phyloP scores from a whole-genome alignment of 2,888 invertebrate species.

The Chouioia cunea region DNA sequence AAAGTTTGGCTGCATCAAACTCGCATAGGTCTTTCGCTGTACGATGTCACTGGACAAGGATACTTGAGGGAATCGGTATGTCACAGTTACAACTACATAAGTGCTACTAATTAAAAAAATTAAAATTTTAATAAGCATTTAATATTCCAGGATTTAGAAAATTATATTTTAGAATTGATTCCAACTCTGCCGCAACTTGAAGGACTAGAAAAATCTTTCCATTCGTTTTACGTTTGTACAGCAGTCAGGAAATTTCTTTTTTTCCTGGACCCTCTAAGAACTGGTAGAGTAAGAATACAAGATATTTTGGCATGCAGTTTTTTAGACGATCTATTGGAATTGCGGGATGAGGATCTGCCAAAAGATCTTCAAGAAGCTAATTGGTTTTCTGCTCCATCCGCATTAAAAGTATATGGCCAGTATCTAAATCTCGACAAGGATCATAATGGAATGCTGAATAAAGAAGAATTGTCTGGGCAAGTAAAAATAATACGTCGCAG shows the following conservation, averaged over 20 bases:
- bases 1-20: slow-evolving; percentile 97
- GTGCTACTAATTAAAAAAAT: slow-evolving; percentile 5
- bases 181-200: slow-evolving; percentile 92
- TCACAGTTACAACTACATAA: slow-evolving; percentile 25
- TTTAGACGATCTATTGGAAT: slow-evolving; percentile 90
- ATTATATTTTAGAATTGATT: slow-evolving; percentile 93
- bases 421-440: slow-evolving; percentile 94
- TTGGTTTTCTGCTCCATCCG: slow-evolving; percentile 92
- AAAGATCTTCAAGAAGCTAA: slow-evolving; percentile 89
- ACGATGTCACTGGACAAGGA: slow-evolving; percentile 93
- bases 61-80: slow-evolving; percentile 85
- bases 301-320: slow-evolving; percentile 94
- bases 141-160: slow-evolving; percentile 86
- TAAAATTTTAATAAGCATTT: slow-evolving; percentile 22
- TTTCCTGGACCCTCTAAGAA: slow-evolving; percentile 90
- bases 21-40: slow-evolving; percentile 90
- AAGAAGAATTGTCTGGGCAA: slow-evolving; percentile 88
- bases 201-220: slow-evolving; percentile 92
- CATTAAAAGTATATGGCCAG: slow-evolving; percentile 91
- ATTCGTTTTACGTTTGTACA: slow-evolving; percentile 96
- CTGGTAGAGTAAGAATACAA: slow-evolving; percentile 89
- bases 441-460: slow-evolving; percentile 95
- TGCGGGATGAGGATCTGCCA: slow-evolving; percentile 85
- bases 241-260: slow-evolving; percentile 96
- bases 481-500: slow-evolving; percentile 32